Percentiles rank a stretch among this genome's conserved stretches.
Evolutionary conservation across 2,113 vertebrate genomes (phyloP).

Genomic region (Tychaedon coryphoeus): DNA sequence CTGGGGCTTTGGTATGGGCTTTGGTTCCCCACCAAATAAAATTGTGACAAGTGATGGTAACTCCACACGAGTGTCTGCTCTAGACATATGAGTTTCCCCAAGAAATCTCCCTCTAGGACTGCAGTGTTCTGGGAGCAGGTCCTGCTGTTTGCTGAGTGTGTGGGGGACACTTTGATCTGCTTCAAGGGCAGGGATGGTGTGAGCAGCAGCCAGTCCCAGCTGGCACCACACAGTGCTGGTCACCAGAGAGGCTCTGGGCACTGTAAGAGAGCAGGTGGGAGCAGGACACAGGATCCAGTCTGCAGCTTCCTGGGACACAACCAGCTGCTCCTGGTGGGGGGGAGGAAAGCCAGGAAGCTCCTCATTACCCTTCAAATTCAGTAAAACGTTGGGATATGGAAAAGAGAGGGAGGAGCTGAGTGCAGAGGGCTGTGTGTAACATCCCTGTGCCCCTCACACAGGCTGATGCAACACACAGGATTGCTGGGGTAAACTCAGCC

Average conservation of each 20-base stretch:
- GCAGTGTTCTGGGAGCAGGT: not conserved
- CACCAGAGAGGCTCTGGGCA: not conserved
- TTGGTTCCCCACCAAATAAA: not conserved
- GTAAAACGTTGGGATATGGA: not conserved
- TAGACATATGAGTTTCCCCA: accelerated
- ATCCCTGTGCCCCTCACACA: not conserved
- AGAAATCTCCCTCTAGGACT: not conserved
- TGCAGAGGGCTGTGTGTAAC: not conserved
- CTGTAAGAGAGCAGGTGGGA: not conserved
- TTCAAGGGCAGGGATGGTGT: not conserved
- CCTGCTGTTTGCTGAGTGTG: accelerated
- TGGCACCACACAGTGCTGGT: not conserved
- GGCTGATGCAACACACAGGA: not conserved
- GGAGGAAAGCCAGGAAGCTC: not conserved
- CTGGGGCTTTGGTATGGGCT: not conserved
- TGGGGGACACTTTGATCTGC: not conserved
- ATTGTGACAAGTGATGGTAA: not conserved
- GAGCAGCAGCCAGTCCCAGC: not conserved
- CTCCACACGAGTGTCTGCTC: not conserved
- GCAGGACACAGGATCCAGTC: not conserved
- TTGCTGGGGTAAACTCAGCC: not conserved
- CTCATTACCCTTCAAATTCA: not conserved
- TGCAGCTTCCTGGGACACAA: not conserved
- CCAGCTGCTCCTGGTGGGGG: not conserved
- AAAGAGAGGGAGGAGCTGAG: not conserved